Base-by-base conservation (phyloP, 1,140 invertebrate species). In the Lordiphosa mommai region DNA sequence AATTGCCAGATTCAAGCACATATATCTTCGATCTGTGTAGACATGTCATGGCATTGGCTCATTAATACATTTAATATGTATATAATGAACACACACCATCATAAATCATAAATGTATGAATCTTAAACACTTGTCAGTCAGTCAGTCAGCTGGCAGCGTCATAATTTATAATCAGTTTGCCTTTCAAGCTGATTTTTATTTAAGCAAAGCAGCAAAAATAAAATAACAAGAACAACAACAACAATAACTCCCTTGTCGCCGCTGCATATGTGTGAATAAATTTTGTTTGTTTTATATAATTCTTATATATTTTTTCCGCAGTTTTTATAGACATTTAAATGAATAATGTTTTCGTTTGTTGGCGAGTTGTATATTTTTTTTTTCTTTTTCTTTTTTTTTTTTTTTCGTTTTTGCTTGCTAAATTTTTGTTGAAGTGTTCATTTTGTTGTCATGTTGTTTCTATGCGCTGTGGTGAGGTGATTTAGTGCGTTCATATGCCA, bases 91-190 rank as follows among this genome's bases (percentile, higher is more conserved):
- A 17, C 64, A 59, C 59, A 79, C 33, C 6, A 33, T 46, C 55
- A 82, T 80, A 80, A 80, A 82, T 80, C 74, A 80, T 82, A 82
- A 71, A 50, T 61, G 66, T 55, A 60, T 67, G 77, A 82, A 84
- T 80, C 76, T 63, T 64, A 80, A 82, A 82, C 52, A 67, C 48
- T 69, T 82, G 72, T 66, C 67, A 69, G 65, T 82, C 76, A 82
- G 61, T 79, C 67, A 74, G 61, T 79, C 67, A 71, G 61, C 61
- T 82, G 76, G 71, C 71, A 82, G 61, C 66, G 71, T 63, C 76
- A 82, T 80, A 80, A 80, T 82, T 80, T 80, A 82, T 82, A 80
- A 80, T 80, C 74, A 80, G 68, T 79, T 80, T 79, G 74, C 76
- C 68, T 74, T 79, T 70, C 66, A 74, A 67, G 49, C 55, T 48